A percentile compares a stretch with the other conserved stretches of the same genome.
Evolutionary conservation across 2,113 vertebrate genomes (phyloP).

Genomic region (Manacus vitellinus): DNA sequence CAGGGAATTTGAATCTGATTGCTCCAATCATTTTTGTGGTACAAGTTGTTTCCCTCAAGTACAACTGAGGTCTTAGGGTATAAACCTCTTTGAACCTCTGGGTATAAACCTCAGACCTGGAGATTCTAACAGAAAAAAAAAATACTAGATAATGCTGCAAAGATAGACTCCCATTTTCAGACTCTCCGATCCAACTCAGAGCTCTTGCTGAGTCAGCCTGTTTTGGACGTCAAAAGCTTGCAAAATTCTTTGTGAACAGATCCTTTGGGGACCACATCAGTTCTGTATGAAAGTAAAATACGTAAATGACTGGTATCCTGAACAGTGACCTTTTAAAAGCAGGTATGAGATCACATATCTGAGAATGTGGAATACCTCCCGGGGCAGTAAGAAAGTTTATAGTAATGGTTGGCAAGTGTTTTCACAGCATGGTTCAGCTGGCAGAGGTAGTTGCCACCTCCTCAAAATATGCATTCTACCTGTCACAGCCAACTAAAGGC

Average conservation of each 20-base stretch:
- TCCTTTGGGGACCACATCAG: not conserved
- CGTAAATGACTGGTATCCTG: not conserved
- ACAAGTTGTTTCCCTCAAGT: not conserved
- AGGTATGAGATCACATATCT: not conserved
- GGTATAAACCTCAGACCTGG: not conserved
- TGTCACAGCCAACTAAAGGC: conserved; percentile 28
- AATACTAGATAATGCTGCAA: not conserved
- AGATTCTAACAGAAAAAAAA: not conserved
- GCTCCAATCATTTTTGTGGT: not conserved
- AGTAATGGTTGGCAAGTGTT: not conserved
- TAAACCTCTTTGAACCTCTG: not conserved
- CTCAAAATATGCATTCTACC: conserved; percentile 12
- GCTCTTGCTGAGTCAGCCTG: not conserved
- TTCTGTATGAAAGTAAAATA: not conserved
- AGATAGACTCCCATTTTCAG: not conserved
- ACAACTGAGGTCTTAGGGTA: not conserved
- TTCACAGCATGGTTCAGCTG: not conserved
- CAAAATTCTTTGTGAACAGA: not conserved
- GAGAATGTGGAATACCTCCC: not conserved
- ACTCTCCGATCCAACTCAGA: not conserved
- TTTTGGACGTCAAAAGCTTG: not conserved
- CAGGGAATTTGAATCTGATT: not conserved
- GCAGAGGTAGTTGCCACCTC: conserved; percentile 38
- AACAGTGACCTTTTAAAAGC: not conserved
- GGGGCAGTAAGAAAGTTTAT: not conserved